Conservation (phyloP, 2,888 invertebrate species). For the Melieria omissa region DNA sequence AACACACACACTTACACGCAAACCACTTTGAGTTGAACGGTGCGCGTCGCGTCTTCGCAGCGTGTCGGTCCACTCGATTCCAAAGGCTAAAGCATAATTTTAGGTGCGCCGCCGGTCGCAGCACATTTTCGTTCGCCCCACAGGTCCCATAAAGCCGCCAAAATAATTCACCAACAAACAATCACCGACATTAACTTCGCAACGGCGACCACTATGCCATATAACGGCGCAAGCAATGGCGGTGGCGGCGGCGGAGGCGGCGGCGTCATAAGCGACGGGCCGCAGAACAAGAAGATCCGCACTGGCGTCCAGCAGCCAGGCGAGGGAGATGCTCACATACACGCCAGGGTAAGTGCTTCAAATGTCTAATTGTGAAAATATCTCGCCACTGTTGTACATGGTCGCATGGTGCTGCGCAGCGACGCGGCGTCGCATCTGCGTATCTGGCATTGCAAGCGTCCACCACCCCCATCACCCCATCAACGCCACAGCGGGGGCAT, state of each 20-base stretch:
- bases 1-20: not conserved
- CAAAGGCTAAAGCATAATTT: not conserved
- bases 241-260: slow-evolving; percentile 62
- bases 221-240: slow-evolving; percentile 65
- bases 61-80: not conserved
- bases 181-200: slow-evolving; percentile 54
- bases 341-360: slow-evolving; percentile 60
- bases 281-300: slow-evolving; percentile 66
- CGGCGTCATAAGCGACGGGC: slow-evolving; percentile 62
- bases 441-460: no score
- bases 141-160: slow-evolving; percentile 48
- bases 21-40: not conserved
- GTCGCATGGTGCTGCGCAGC: no score
- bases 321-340: slow-evolving; percentile 63
- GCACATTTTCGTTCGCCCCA: slow-evolving; percentile 30
- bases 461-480: no score
- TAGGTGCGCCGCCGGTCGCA: slow-evolving; percentile 18
- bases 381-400: no score
- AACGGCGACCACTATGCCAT: slow-evolving; percentile 63
- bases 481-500: no score
- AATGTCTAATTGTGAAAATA: not conserved
- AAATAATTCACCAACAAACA: slow-evolving; percentile 60
- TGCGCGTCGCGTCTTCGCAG: slow-evolving; percentile 14
- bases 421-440: no score
- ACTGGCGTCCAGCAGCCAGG: slow-evolving; percentile 65